Evolutionary conservation across 2,797 vertebrate species (phyloP).

Genomic region (Enteromius treurensis): DNA sequence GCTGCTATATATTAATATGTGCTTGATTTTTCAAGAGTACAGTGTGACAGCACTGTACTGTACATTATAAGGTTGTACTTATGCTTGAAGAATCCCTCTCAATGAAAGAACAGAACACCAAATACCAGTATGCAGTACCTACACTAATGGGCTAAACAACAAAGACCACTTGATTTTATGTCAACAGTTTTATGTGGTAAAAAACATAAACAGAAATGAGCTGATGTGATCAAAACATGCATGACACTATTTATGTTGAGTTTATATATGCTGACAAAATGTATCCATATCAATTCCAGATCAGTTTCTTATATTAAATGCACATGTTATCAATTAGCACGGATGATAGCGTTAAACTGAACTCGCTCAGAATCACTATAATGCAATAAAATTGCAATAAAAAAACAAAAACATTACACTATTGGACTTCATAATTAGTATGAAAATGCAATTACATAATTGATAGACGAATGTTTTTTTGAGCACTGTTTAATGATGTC

Average conservation of each 20-base stretch:
- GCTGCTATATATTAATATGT: constrained; percentile 53
- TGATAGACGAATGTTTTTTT: background rate
- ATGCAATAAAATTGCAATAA: background rate
- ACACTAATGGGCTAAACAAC: constrained; percentile 41
- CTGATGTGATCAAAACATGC: constrained; percentile 25
- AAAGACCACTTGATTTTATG: constrained; percentile 7
- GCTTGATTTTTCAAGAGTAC: constrained; percentile 51
- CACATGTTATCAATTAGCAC: background rate
- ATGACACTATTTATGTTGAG: constrained; percentile 22
- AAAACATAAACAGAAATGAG: constrained; percentile 6
- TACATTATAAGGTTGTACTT: constrained; percentile 24
- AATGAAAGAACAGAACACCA: constrained; percentile 30
- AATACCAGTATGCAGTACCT: constrained; percentile 35
- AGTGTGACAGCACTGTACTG: constrained; percentile 36
- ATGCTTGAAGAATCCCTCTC: constrained; percentile 15
- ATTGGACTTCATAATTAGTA: background rate
- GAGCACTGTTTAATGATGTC: constrained; percentile 10
- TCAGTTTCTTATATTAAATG: background rate
- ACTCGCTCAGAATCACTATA: background rate
- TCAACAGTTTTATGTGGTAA: background rate
- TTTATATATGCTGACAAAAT: constrained; percentile 15
- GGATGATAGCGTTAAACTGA: background rate
- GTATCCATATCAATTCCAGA: background rate
- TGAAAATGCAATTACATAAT: background rate
- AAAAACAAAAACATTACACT: background rate